phyloP scores from a whole-genome alignment of 2,888 invertebrate species.

The Galeopsomyia nigrocyanea region DNA sequence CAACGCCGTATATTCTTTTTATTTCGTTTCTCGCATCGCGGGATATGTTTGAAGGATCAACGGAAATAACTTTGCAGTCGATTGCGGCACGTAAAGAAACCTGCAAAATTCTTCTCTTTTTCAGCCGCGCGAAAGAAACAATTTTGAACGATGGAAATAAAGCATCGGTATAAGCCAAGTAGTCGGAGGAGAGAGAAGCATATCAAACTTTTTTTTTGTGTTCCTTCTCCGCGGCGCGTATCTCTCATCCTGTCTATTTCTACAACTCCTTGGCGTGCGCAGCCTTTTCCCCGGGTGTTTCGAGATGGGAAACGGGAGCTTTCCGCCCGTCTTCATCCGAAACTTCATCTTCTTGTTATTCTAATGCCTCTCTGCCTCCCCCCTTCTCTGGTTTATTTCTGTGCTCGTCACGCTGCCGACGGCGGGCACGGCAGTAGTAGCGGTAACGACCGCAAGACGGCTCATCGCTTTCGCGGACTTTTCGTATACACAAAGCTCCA shows the following conservation, averaged over 20 bases:
- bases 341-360: slow-evolving; percentile 47
- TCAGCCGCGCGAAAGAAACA: no score
- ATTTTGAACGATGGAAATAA: no score
- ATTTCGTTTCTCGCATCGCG: neutral
- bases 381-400: slow-evolving; percentile 56
- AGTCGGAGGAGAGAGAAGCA: no score
- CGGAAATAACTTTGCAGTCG: no score
- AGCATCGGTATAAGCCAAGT: no score
- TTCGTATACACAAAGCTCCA: slow-evolving; percentile 56
- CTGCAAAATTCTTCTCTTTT: no score
- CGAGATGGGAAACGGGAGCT: slow-evolving; percentile 5
- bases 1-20: neutral
- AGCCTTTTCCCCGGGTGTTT: neutral
- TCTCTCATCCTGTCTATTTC: slow-evolving; percentile 15
- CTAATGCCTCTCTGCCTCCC: slow-evolving; percentile 39
- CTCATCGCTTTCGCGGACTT: slow-evolving; percentile 48
- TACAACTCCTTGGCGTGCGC: slow-evolving; percentile 7
- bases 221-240: slow-evolving; percentile 19
- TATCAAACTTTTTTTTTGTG: slow-evolving; percentile 7
- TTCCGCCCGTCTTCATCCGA: slow-evolving; percentile 32
- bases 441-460: slow-evolving; percentile 46
- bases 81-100: no score
- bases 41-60: no score
- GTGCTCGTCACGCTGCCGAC: slow-evolving; percentile 48
- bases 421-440: neutral